phyloP scores from a whole-genome alignment of 2,888 invertebrate genomes.

The Microctonus aethiopoides region DNA sequence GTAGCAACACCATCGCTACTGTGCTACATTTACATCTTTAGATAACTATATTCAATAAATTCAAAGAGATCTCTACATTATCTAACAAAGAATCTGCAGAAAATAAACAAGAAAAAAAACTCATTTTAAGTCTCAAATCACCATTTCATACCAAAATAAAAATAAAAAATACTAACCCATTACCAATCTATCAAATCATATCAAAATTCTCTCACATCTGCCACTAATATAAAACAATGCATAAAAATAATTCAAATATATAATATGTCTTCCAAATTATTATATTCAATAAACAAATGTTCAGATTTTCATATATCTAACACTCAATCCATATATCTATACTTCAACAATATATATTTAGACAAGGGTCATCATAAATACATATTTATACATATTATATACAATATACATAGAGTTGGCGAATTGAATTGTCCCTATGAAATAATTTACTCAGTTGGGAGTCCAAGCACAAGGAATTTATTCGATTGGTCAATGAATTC shows the following conservation, averaged over 20 bases:
- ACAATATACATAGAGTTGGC: background rate
- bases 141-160: no score
- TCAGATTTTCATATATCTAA: slow-evolving; percentile 6
- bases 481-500: slow-evolving; percentile 20
- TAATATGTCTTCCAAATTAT: no score
- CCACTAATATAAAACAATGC: background rate
- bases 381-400: background rate
- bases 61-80: background rate
- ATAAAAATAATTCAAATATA: background rate
- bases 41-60: background rate
- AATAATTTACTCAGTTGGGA: slow-evolving; percentile 12
- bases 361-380: background rate
- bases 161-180: no score
- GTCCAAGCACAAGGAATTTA: background rate
- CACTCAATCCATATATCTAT: background rate
- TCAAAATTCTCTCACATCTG: background rate
- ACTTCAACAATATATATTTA: no score
- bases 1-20: background rate
- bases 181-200: no score
- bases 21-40: background rate
- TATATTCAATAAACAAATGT: no score
- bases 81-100: background rate
- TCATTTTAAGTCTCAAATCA: no score
- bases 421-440: slow-evolving; percentile 19
- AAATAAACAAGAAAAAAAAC: background rate